A percentile compares a stretch with the other conserved stretches of the same genome.
Conservation (phyloP, 1,140 invertebrate species). For the Sinella curviseta region DNA sequence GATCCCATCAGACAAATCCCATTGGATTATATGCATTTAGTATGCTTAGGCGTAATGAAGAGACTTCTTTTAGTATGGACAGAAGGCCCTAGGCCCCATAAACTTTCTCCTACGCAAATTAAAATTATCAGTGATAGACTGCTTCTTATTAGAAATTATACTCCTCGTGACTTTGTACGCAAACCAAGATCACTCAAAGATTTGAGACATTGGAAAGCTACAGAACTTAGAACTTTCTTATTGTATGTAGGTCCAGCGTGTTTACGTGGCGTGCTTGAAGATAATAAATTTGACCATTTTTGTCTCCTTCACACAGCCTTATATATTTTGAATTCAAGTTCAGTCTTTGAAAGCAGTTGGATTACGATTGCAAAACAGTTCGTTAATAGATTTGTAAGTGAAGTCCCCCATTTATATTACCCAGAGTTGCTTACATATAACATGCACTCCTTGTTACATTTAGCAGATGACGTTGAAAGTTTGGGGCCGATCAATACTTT, state of each 20-base stretch:
- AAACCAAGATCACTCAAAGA: slow-evolving; percentile 21
- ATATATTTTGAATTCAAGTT: slow-evolving; percentile 37
- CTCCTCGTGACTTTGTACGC: neutral
- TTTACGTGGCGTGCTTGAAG: slow-evolving; percentile 19
- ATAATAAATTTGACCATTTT: slow-evolving; percentile 35
- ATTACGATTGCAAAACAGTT: slow-evolving; percentile 50
- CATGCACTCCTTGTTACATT: slow-evolving; percentile 25
- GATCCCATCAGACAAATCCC: neutral
- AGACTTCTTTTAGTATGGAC: neutral
- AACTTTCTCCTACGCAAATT: neutral
- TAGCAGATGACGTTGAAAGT: neutral
- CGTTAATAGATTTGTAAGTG: slow-evolving; percentile 51
- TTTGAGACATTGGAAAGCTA: slow-evolving; percentile 39
- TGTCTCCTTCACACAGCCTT: no score
- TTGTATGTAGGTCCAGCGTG: slow-evolving; percentile 44
- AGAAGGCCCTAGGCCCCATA: neutral
- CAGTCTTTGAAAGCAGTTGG: slow-evolving; percentile 32
- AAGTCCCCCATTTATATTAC: slow-evolving; percentile 50
- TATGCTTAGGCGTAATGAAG: neutral
- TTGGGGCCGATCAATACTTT: slow-evolving; percentile 20
- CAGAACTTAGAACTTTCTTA: slow-evolving; percentile 46
- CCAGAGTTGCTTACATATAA: slow-evolving; percentile 22
- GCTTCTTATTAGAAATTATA: neutral
- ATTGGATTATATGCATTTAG: slow-evolving; percentile 5
- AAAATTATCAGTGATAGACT: neutral